Base-by-base conservation (phyloP, 1,140 invertebrate species). In the Trypoxylus dichotomus region DNA sequence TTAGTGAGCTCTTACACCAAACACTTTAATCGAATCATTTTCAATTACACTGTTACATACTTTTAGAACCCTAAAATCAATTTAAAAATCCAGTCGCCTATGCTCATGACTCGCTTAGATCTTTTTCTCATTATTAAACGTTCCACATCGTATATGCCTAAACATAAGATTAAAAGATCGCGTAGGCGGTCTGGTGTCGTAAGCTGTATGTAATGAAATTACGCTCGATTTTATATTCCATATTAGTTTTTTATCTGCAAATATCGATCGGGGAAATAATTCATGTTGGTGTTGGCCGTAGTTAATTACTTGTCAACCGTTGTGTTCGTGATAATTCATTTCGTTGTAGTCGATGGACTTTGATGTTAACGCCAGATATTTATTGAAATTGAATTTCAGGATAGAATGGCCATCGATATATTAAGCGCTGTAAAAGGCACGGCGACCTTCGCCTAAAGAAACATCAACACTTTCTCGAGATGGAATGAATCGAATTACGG, bases 191-290 rank as follows among this genome's bases (percentile, higher is more conserved):
- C 21, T 54, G 15, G 60, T 68, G 60, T 68, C 60, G 60, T 68
- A 68, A 68, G 8, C 60, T 68, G n/a, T 54, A 29, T 3, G 60
- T 68, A 68, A 68, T 68, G 27, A 68, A 68, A 68, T 68, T 68
- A 68, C 60, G 24, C n/a, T 29, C 60, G 24, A 21, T 25, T 68
- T 68, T 68, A 68, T 68, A 68, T 68, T 29, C 60, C 60, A 68
- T 68, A 68, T 68, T 68, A 68, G 60, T 68, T 68, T 68, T 68
- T 68, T 68, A 68, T 68, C 60, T 68, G 60, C 60, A 68, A 68
- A 68, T 68, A 68, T 68, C 60, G 24, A 68, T 68, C 60, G 27
- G 60, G 27, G 60, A 68, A 68, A 68, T 68, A 68, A 68, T 68
- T 68, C 60, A 68, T 68, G 60, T 68, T 29, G 60, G 24, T 29